Evolutionary conservation across 2,797 vertebrate genomes (phyloP), one percentile per base, ranked within the genome.

Genomic region (Channallabes apus): DNA sequence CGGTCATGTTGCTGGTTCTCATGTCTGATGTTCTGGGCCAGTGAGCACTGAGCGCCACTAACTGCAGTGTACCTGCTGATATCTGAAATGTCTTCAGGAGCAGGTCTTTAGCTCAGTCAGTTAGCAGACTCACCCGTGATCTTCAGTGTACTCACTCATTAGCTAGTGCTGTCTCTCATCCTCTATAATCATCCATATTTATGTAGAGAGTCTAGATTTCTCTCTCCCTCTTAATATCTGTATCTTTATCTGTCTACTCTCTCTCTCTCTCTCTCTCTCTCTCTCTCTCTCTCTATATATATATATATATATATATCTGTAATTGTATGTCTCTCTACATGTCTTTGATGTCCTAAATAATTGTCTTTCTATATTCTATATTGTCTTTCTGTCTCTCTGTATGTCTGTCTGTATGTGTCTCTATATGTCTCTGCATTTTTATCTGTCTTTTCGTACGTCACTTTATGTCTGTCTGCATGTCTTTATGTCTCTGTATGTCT

Each of bases 31-130:
- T 17, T 78, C 64, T 64, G 46, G 56, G 14, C 38, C 27, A 69
- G 56, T 64, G 69, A 82, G n/a, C 41, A 51, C 24, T 27, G 61
- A 65, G 24, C 7, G 8, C 61, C 65, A 80, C 79, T 80, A 67
- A 80, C 79, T 54, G 3, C 62, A 80, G 58, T 85, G 81, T 46
- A 77, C 46, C 12, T 38, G 62, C 75, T 65, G 61, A 80, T 51
- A 29, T 64, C n/a, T n/a, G 22, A 20, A 68, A 20, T 29, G 58
- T 64, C 6, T 59, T 62, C n/a, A 69, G 58, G 67, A 24, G 20
- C 38, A 24, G 35, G 41, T n/a, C 81, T 65, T 69, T 61, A 56
- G 51, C 51, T 80, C 32, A 22, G 1, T 22, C 61, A 27, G 22
- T 65, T 46, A 14, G 29, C 59, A 51, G 78, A 65, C 35, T 65